Evolutionary conservation across 1,140 invertebrate species (phyloP).

Genomic region (Venturia canescens): DNA sequence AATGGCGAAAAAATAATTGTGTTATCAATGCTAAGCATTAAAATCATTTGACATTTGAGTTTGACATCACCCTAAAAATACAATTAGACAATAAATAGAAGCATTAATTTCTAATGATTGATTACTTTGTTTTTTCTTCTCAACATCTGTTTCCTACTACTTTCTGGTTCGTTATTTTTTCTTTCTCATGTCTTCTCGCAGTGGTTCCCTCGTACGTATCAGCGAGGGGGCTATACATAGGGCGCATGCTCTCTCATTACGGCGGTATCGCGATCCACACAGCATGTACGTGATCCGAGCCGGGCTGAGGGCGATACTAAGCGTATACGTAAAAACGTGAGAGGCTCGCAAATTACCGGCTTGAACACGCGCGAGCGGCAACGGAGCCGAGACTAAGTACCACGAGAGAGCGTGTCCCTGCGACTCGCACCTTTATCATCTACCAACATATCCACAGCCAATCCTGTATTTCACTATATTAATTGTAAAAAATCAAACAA

Average conservation of each 20-base stretch:
- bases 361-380: constrained; percentile 57
- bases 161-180: constrained; percentile 7
- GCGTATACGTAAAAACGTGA: constrained; percentile 71
- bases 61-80: too few relatives aligned
- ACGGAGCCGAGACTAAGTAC: constrained; percentile 44
- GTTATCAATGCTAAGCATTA: too few relatives aligned
- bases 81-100: too few relatives aligned
- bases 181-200: constrained; percentile 13
- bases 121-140: too few relatives aligned
- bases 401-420: constrained; percentile 43
- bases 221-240: constrained; percentile 53
- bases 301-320: constrained; percentile 47
- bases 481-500: background rate
- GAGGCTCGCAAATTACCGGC: constrained; percentile 69
- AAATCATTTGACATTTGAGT: too few relatives aligned
- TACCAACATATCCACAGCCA: background rate
- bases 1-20: too few relatives aligned
- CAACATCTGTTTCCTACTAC: background rate
- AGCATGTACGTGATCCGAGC: constrained; percentile 38
- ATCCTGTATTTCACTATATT: background rate
- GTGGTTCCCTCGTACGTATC: constrained; percentile 20
- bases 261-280: constrained; percentile 66
- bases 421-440: constrained; percentile 2
- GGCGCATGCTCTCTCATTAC: constrained; percentile 72
- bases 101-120: too few relatives aligned